Evolutionary conservation across 2,888 invertebrate species (phyloP).

Genomic region (Drosophila melanosoma): DNA sequence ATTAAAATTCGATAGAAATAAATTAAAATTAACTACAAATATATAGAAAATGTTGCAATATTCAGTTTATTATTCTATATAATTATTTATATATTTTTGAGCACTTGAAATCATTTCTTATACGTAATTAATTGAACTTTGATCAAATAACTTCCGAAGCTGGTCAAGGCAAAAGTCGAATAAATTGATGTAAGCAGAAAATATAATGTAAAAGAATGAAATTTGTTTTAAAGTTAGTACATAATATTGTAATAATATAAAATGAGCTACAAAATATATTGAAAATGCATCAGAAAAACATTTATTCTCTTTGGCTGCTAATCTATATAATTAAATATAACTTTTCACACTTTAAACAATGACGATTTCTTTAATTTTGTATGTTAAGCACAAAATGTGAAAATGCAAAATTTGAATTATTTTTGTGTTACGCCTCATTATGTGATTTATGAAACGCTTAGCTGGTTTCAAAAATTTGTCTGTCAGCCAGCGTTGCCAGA

Average conservation of each 20-base stretch:
- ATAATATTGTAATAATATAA: not conserved
- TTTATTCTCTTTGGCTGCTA: not conserved
- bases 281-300: not conserved
- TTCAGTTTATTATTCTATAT: not conserved
- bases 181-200: not conserved
- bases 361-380: not conserved
- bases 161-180: slow-evolving; percentile 25
- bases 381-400: not conserved
- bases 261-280: not conserved
- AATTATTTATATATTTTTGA: too few relatives aligned
- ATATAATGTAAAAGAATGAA: not conserved
- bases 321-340: not conserved
- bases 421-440: slow-evolving; percentile 29
- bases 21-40: not conserved
- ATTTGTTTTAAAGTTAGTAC: too few relatives aligned
- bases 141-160: slow-evolving; percentile 14
- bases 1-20: not conserved
- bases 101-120: slow-evolving; percentile 25
- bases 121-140: slow-evolving; percentile 69
- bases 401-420: slow-evolving; percentile 1
- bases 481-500: slow-evolving; percentile 37
- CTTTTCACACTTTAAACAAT: not conserved
- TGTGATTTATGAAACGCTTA: slow-evolving; percentile 62
- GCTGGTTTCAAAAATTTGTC: slow-evolving; percentile 55
- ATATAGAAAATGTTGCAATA: not conserved